Evolutionary conservation across 2,888 invertebrate genomes (phyloP).

Genomic region (Melieria omissa): DNA sequence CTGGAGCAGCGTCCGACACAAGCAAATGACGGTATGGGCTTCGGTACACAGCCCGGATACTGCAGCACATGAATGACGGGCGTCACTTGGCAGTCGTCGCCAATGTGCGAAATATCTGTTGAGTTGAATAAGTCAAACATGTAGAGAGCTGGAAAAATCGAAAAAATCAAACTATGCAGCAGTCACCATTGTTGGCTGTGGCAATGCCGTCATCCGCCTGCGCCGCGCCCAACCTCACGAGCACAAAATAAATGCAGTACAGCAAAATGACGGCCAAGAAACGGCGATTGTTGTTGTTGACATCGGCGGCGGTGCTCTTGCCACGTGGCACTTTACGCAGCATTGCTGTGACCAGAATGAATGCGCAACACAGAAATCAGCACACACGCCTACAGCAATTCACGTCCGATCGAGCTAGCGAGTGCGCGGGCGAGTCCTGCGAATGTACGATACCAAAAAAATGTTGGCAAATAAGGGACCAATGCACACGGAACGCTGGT

Average conservation of each 20-base stretch:
- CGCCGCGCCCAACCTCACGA: slow-evolving; percentile 48
- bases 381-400: too few species aligned
- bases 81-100: slow-evolving; percentile 89
- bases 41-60: slow-evolving; percentile 91
- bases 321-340: slow-evolving; percentile 47
- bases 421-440: too few species aligned
- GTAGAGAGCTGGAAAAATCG: background rate
- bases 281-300: slow-evolving; percentile 35
- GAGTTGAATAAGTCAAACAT: background rate
- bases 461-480: slow-evolving; percentile 28
- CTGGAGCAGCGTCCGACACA: slow-evolving; percentile 92
- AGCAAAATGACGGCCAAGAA: slow-evolving; percentile 49
- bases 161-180: background rate
- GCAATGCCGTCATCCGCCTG: slow-evolving; percentile 49
- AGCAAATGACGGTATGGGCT: slow-evolving; percentile 92
- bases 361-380: background rate
- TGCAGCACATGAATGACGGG: slow-evolving; percentile 92
- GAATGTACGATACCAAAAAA: background rate
- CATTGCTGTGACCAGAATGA: slow-evolving; percentile 43
- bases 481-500: slow-evolving; percentile 1
- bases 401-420: too few species aligned
- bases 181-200: slow-evolving; percentile 54
- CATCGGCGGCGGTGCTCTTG: slow-evolving; percentile 36
- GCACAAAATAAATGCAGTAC: slow-evolving; percentile 50
- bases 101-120: slow-evolving; percentile 61